phyloP scores from a whole-genome alignment of 2,888 invertebrate genomes.

The Habroteleia sp. region DNA sequence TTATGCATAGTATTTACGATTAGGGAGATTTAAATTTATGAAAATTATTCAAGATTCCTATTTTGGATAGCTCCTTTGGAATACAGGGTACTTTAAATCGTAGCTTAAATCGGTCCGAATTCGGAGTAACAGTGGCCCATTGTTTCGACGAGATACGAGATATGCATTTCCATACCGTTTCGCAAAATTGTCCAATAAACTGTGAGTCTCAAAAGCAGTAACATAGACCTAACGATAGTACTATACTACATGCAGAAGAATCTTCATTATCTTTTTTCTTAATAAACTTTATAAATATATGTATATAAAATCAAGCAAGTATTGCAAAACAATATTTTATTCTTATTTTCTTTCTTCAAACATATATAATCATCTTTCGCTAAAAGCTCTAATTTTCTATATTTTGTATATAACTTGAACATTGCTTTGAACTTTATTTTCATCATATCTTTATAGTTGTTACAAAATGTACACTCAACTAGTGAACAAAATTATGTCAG shows the following conservation, averaged over 20 bases:
- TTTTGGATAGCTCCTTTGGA: constrained; percentile 72
- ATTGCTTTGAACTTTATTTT: too few relatives aligned
- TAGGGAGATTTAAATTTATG: constrained; percentile 74
- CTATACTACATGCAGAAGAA: too few relatives aligned
- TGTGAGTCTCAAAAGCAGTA: constrained; percentile 43
- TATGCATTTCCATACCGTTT: constrained; percentile 48
- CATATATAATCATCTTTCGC: too few relatives aligned
- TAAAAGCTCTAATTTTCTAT: too few relatives aligned
- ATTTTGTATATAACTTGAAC: too few relatives aligned
- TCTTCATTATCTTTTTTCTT: too few relatives aligned
- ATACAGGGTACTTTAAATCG: constrained; percentile 68
- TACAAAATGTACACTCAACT: constrained; percentile 11
- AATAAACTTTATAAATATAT: too few relatives aligned
- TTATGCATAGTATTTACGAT: constrained; percentile 70
- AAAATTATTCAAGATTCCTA: constrained; percentile 76
- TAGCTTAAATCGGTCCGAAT: constrained; percentile 64
- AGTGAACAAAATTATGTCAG: constrained; percentile 2
- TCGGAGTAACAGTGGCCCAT: constrained; percentile 50
- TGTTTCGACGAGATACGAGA: constrained; percentile 44
- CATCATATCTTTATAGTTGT: too few relatives aligned
- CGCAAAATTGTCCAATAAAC: constrained; percentile 70
- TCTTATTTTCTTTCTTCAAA: too few relatives aligned
- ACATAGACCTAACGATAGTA: too few relatives aligned
- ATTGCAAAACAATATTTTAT: too few relatives aligned
- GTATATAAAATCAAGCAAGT: too few relatives aligned